These are phyloP conservation scores for Calameuta filiformis DNA, from an alignment of 2,888 invertebrate genomes.

Conservation along the genomic window DNA sequence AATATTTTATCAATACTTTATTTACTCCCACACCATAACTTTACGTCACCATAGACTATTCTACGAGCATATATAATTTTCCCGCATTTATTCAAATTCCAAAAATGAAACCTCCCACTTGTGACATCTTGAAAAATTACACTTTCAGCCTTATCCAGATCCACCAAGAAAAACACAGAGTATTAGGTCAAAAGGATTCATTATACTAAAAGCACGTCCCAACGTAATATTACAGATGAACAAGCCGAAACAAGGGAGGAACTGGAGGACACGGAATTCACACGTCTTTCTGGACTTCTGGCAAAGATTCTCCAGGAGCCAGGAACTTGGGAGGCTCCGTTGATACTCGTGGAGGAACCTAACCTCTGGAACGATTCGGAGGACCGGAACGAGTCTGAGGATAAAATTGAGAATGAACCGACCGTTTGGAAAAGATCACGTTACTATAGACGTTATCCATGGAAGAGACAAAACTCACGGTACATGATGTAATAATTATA, in stretches of 20 bases:
- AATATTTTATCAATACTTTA: too few species aligned
- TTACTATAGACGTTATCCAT: conserved; percentile 73
- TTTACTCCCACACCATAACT: too few species aligned
- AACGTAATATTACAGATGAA: conserved; percentile 21
- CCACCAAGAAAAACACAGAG: too few species aligned
- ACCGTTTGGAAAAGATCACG: conserved; percentile 67
- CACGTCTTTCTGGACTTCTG: conserved; percentile 31
- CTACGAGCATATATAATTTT: too few species aligned
- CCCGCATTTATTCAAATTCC: too few species aligned
- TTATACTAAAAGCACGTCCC: too few species aligned
- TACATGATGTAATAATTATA: conserved; percentile 57
- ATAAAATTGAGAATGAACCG: conserved; percentile 22
- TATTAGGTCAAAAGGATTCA: too few species aligned
- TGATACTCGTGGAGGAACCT: conserved; percentile 33
- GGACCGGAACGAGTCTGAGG: conserved; percentile 6
- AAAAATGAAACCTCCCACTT: too few species aligned
- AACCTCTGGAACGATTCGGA: conserved; percentile 16
- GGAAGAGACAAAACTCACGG: conserved; percentile 71
- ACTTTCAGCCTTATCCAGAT: too few species aligned
- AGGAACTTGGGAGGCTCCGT: conserved; percentile 32
- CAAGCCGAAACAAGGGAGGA: conserved; percentile 28
- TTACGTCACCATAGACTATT: too few species aligned
- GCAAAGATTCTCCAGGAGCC: conserved; percentile 34
- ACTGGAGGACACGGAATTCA: conserved; percentile 30
- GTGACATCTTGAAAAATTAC: too few species aligned